Evolutionary conservation across 2,113 vertebrate species (phyloP).

Genomic region (Calidris pugnax): DNA sequence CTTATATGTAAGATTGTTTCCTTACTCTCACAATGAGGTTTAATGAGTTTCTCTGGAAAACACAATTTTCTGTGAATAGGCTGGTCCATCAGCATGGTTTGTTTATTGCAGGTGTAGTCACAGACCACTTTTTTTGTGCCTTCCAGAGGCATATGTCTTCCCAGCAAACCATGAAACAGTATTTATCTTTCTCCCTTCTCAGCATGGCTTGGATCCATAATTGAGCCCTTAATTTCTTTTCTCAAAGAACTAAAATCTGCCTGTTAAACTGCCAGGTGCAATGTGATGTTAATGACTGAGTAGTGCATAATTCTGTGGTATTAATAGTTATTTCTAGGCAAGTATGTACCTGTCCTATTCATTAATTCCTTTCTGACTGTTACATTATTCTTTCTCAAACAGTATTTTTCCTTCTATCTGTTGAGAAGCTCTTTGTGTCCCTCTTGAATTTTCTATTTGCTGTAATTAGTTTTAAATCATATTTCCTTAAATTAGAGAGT

Average conservation of each 20-base stretch:
- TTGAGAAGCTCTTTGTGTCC: neutral
- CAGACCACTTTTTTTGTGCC: neutral
- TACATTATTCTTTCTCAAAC: constrained; percentile 17
- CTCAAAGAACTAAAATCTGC: constrained; percentile 31
- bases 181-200: constrained; percentile 15
- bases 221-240: constrained; percentile 49
- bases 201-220: neutral
- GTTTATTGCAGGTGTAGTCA: neutral
- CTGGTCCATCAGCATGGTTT: neutral
- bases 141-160: neutral
- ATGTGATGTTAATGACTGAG: constrained; percentile 59
- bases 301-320: constrained; percentile 39
- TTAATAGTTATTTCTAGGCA: constrained; percentile 48
- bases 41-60: neutral
- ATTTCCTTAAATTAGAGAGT: neutral
- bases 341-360: constrained; percentile 32
- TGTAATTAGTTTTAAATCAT: constrained; percentile 22
- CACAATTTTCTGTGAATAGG: neutral
- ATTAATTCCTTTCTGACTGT: constrained; percentile 44
- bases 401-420: constrained; percentile 13
- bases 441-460: neutral
- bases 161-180: neutral
- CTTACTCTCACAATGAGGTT: neutral
- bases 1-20: neutral
- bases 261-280: constrained; percentile 51